Conservation (phyloP, 1,140 invertebrate species). For the Musca domestica region DNA sequence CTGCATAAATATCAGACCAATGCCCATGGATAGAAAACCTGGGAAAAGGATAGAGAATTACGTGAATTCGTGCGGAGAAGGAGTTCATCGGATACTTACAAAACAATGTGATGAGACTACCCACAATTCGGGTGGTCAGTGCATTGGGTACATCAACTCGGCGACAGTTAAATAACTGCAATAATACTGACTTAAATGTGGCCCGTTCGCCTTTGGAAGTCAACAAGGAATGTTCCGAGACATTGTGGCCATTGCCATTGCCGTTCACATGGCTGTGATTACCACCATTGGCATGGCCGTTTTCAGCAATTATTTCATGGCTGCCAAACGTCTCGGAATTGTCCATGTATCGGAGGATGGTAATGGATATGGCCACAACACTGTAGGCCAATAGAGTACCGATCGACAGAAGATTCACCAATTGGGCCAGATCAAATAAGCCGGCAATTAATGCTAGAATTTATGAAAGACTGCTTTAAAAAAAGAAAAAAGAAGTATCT, state of each 20-base stretch:
- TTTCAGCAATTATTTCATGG: not conserved
- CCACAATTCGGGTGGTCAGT: constrained; percentile 41
- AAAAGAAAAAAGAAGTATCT: not conserved
- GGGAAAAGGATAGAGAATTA: not conserved
- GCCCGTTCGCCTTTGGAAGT: constrained; percentile 34
- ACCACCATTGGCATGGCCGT: not conserved
- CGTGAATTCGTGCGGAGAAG: no score
- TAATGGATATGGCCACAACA: constrained; percentile 84
- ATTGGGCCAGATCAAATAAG: constrained; percentile 80
- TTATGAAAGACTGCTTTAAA: not conserved
- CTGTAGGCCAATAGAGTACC: constrained; percentile 91
- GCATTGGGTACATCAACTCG: constrained; percentile 34
- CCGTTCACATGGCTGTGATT: not conserved
- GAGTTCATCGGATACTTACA: constrained; percentile 37
- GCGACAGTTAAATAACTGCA: constrained; percentile 43
- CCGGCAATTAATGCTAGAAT: constrained; percentile 75
- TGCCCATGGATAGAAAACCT: constrained; percentile 39
- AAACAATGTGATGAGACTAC: constrained; percentile 35
- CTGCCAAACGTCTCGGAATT: constrained; percentile 9
- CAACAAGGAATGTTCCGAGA: constrained; percentile 36
- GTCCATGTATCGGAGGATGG: constrained; percentile 69
- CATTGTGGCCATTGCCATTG: constrained; percentile 6
- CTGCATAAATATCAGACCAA: constrained; percentile 47
- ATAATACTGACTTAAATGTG: constrained; percentile 33
- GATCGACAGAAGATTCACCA: constrained; percentile 95